Base-by-base conservation (phyloP, 2,113 vertebrate species). In the Clinocottus analis region DNA sequence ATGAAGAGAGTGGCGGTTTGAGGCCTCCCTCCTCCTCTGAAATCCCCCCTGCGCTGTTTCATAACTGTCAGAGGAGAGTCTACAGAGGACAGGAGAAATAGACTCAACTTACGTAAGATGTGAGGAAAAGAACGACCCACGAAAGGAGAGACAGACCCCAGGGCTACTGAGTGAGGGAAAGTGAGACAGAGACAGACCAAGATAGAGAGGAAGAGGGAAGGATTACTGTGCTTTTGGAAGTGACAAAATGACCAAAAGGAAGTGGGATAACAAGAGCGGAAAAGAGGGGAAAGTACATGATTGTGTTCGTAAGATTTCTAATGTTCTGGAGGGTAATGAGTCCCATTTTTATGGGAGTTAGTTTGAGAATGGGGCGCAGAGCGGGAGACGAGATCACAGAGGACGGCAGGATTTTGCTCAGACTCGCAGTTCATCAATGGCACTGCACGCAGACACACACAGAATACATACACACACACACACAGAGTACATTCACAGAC, bases 71-170 rank as follows among this genome's bases (percentile, higher is more conserved):
- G 90, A 87, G 75, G 78, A 82, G 85, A 83, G 85, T 91, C 90
- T 83, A 83, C 89, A 85, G 90, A 91, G 92, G 87, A 85, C 89
- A 75, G 80, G 87, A 90, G 88, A 91, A 91, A 91, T 88, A 90
- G 90, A 90, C 85, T 89, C 53, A 7, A 74, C 89, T 93, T 93
- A 93, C 64, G 49, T 91, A 93, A 93, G 91, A 89, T 65, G 79
- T 79, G 81, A 84, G 75, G 79, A 77, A 64, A 81, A 76, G n/a
- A 63, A 47, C 3, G 72, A 81, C 78, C 71, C 70, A 47, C 73
- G 89, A 73, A 88, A 90, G 80, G 87, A 90, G 79, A 89, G 85
- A 73, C 76, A 72, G 77, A 87, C 92, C 92, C 87, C 39, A 77
- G 83, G 90, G 92, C 87, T 76, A 77, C 82, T 35, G 86, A 83